Base-by-base conservation (phyloP, 2,797 vertebrate species). In the Melanotaenia trifasciata region DNA sequence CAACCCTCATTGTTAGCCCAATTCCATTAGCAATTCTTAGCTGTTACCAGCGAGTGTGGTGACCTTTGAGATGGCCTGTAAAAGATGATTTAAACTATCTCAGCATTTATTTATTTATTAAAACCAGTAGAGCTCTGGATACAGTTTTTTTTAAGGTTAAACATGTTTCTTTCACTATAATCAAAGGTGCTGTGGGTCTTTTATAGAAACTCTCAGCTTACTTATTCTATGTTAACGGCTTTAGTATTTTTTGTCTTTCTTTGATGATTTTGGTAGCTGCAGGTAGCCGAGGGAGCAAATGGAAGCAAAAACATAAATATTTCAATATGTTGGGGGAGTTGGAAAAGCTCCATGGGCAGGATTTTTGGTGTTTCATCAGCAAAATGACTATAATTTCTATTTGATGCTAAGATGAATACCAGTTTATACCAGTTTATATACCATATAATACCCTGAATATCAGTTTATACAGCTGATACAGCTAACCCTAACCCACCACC, bases 11-110 rank as follows among this genome's bases (percentile, higher is more conserved):
- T n/a, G 30, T 30, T 53, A 50, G 20, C 69, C n/a, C 54, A 38
- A 5, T 72, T 36, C 60, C 22, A 58, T 67, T 30, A 56, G 16
- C 12, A 38, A 20, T 64, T 63, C 50, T 35, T 35, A 59, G 54
- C 26, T 40, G 20, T 71, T 62, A 60, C 22, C 58, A 4, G 47
- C 53, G 28, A 64, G 47, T 58, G 58, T 32, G 24, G 16, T 50
- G 57, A 35, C 38, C 3, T 58, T 62, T 40, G 16, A 22, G 58
- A 14, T 26, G 20, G 33, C 16, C 16, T 16, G 16, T 63, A 20
- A 38, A 32, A 51, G 24, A 18, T 3, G 10, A 28, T 26, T 7
- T 40, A 1, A 1, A 22, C 36, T 22, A 16, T 61, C 35, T 36
- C 36, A 38, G 36, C 2, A 38, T 38, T 38, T 38, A 9, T 38